Base-by-base conservation (phyloP, 2,797 vertebrate genomes). In the Percopsis omiscomaycus region DNA sequence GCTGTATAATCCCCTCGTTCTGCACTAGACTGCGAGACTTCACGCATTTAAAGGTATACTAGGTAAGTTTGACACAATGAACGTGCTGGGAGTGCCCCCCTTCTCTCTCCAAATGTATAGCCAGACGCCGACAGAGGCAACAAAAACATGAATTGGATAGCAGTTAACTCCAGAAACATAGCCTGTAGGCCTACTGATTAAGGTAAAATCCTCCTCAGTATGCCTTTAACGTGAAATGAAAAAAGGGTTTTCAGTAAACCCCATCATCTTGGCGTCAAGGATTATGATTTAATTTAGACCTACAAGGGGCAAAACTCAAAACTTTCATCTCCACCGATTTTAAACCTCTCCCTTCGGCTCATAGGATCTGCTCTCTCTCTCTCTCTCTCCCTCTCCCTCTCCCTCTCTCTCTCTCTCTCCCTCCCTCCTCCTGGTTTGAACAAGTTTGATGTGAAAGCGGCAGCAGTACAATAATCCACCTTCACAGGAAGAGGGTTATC, bases 341-440 rank as follows among this genome's bases (percentile, higher is more conserved):
- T 27, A 48, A 30, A 5, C 5, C 53, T 47, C 42, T 45, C 16
- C 30, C 58, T 32, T 68, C 47, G 59, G 53, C 56, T 48, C 3
- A 63, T 29, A 52, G 53, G 56, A 73, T 71, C 57, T 37, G 5
- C 15, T 15, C 13, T 42, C 28, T 12, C 44, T 59, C 32, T 37
- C 27, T 30, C 10, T 44, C 27, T 47, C 14, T 27, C 3, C n/a
- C 15, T 4, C 32, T 59, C 57, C 27, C 63, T 59, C 71, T 51
- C 55, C 45, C 16, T 62, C 60, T 55, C 48, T 64, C 45, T 56
- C 45, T 45, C 59, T 59, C 13, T 29, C 54, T 47, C 37, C 54
- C 47, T 3, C 48, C 44, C 60, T 47, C 3, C 74, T 74, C 55
- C 75, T 72, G 58, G 72, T 76, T 78, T 61, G 55, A 1, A 22